These are phyloP conservation scores for Lagocephalus sceleratus DNA, from an alignment of 2,797 vertebrate species.

Conservation along the genomic window DNA sequence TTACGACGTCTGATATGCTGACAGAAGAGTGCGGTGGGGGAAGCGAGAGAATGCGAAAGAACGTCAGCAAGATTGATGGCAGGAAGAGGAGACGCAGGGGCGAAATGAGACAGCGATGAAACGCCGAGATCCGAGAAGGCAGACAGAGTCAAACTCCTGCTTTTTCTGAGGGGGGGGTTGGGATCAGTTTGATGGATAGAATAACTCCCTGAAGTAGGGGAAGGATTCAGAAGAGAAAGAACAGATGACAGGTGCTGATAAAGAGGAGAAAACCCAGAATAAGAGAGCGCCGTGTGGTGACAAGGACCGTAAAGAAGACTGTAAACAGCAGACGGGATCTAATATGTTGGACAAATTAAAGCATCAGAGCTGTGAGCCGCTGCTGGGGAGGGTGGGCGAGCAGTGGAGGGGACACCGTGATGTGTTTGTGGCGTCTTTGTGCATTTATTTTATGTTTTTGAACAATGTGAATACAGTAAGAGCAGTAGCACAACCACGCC, in stretches of 20 bases:
- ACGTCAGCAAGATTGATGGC: constrained; percentile 20
- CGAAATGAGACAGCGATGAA: constrained; percentile 44
- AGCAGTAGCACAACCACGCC: no score
- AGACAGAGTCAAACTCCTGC: constrained; percentile 38
- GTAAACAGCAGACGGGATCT: background rate
- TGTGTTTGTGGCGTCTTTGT: no score
- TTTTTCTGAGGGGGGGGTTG: background rate
- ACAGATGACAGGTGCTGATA: constrained; percentile 39
- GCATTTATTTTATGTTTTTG: no score
- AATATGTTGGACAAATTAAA: constrained; percentile 8
- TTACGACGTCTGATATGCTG: constrained; percentile 19
- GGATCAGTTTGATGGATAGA: constrained; percentile 39
- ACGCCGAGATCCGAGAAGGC: constrained; percentile 33
- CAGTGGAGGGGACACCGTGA: no score
- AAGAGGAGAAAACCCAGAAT: constrained; percentile 3
- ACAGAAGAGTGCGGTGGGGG: constrained; percentile 11
- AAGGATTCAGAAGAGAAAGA: constrained; percentile 30
- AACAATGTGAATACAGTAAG: no score
- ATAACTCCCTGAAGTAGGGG: constrained; percentile 39
- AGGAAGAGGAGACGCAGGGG: constrained; percentile 15
- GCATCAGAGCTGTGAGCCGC: constrained; percentile 11
- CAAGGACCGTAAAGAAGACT: constrained; percentile 44
- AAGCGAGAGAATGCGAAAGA: constrained; percentile 11
- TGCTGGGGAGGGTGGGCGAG: background rate
- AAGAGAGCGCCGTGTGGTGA: constrained; percentile 14